Base-by-base conservation (phyloP, 2,113 vertebrate species). In the Spea bombifrons region DNA sequence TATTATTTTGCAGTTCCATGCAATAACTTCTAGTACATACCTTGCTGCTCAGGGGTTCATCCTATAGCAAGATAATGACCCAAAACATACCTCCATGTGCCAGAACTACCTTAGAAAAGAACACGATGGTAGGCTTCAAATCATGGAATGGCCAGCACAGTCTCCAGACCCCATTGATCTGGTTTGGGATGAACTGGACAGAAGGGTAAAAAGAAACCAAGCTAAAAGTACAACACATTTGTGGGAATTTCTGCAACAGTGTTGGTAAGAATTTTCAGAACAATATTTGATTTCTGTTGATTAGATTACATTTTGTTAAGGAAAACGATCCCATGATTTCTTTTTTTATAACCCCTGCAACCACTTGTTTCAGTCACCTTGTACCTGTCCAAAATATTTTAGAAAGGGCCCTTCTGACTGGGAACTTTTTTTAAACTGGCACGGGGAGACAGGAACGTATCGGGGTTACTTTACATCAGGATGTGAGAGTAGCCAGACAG, bases 171-270 rank as follows among this genome's bases (percentile, higher is more conserved):
- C 7, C 8, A 43, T 9, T 4, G 65, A 66, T n/a, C 65, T 66
- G 16, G 65, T 66, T 66, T 66, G 65, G 65, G 65, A 66, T 66
- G 65, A 30, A 44, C 30, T 66, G 3, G 65, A 66, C 30, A 66
- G 43, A 66, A 66, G 59, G 59, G 59, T 63, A 13, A 63, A 63
- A 63, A n/a, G 3, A 63, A 63, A 63, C 8, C 59, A 63, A 66
- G 9, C 65, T 66, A 44, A 8, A 66, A 1, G 12, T 44, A 4
- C 65, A 66, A n/a, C 65, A 66, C 65, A 66, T 66, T 66, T 66
- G 65, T 66, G 16, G 65, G 65, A 66, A 44, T 17, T 44, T 66
- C 65, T 66, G 65, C 65, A 66, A 66, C 65, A 66, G 30, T 44
- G 65, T 44, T 66, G 30, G 65, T 2, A 66, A 66, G 65, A 66